phyloP scores from a whole-genome alignment of 2,797 vertebrate species.

The Trachurus trachurus region DNA sequence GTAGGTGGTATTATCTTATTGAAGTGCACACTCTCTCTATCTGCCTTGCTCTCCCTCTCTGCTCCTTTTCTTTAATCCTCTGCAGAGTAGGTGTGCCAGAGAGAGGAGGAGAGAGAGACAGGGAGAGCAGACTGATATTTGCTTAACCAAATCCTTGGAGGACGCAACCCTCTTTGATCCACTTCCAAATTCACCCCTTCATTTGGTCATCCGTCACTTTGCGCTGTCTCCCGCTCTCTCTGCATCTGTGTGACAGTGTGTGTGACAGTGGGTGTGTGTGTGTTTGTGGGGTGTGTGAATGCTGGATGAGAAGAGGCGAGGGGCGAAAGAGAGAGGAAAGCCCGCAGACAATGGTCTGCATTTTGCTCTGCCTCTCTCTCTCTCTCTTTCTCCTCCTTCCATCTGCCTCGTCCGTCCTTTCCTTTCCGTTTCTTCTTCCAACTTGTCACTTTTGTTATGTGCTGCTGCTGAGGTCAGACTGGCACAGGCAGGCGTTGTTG shows the following conservation, averaged over 20 bases:
- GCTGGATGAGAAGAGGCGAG: not conserved
- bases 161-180: slow-evolving; percentile 74
- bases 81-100: slow-evolving; percentile 75
- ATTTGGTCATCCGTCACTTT: slow-evolving; percentile 70
- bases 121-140: slow-evolving; percentile 76
- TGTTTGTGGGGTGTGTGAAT: slow-evolving; percentile 9
- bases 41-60: slow-evolving; percentile 56
- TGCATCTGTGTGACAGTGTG: slow-evolving; percentile 24
- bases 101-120: slow-evolving; percentile 38
- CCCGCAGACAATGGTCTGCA: slow-evolving; percentile 53
- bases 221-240: slow-evolving; percentile 32
- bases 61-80: slow-evolving; percentile 74
- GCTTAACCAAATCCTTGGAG: slow-evolving; percentile 79
- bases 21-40: slow-evolving; percentile 57
- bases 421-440: slow-evolving; percentile 50
- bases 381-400: slow-evolving; percentile 9
- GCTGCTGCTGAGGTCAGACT: slow-evolving; percentile 64
- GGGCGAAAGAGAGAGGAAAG: slow-evolving; percentile 51
- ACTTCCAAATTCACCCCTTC: slow-evolving; percentile 76
- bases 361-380: slow-evolving; percentile 45
- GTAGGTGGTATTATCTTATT: slow-evolving; percentile 73
- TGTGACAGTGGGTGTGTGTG: slow-evolving; percentile 16
- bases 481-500: slow-evolving; percentile 63
- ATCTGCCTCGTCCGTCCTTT: slow-evolving; percentile 46
- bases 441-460: slow-evolving; percentile 60